A percentile compares a stretch with the other conserved stretches of the same genome.
phyloP scores from a whole-genome alignment of 2,113 vertebrate species.

The Tringa solitaria region DNA sequence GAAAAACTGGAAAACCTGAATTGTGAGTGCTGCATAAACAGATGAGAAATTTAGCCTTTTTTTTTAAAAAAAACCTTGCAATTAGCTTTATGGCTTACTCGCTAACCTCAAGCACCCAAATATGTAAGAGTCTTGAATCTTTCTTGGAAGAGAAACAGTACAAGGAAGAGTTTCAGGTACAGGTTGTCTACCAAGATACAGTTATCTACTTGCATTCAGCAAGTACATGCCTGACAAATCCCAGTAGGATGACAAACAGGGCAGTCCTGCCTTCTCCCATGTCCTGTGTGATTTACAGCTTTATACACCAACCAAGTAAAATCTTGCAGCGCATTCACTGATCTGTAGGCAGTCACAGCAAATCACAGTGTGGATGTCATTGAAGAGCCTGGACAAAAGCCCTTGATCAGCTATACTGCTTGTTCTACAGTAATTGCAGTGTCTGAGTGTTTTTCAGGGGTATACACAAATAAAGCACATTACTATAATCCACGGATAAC shows the following conservation, averaged over 20 bases:
- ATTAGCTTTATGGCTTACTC: background rate
- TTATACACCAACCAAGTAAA: background rate
- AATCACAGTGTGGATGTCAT: slow-evolving; percentile 18
- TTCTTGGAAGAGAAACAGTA: background rate
- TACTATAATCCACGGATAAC: background rate
- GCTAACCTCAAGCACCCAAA: too few species aligned
- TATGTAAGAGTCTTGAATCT: background rate
- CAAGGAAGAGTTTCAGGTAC: background rate
- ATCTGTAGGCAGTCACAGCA: background rate
- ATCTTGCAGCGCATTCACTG: background rate
- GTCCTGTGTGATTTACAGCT: background rate
- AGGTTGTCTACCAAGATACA: background rate
- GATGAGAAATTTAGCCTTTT: background rate
- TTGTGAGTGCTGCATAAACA: background rate
- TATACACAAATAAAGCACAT: background rate
- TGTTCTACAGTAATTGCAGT: slow-evolving; percentile 24
- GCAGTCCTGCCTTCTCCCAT: background rate
- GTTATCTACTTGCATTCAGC: background rate
- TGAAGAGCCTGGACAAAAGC: slow-evolving; percentile 32
- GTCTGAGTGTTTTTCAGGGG: slow-evolving; percentile 20
- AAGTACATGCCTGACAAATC: background rate
- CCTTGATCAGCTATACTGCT: slow-evolving; percentile 19
- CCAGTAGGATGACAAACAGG: background rate
- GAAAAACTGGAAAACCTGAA: background rate
- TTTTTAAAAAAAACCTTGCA: background rate